Percentiles rank a stretch among this genome's conserved stretches.
Conservation (phyloP, 1,140 invertebrate genomes). For the Bombus cullumanus region DNA sequence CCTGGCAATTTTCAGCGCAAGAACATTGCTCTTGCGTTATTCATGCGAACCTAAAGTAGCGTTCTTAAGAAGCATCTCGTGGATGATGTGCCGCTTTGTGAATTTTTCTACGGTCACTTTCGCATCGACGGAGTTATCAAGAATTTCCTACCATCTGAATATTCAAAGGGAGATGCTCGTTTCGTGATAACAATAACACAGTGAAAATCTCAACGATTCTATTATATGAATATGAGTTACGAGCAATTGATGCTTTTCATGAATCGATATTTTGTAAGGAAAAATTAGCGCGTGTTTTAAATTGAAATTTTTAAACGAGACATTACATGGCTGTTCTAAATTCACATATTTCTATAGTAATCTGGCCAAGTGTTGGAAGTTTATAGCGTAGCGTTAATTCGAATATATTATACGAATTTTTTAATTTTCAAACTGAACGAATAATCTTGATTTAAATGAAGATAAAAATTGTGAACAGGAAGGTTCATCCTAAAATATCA, state of each 20-base stretch:
- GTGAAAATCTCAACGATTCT: background rate
- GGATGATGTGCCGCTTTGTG: background rate
- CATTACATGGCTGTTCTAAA: no score
- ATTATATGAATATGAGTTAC: background rate
- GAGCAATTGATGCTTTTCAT: background rate
- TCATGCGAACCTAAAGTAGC: conserved; percentile 7
- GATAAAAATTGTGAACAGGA: no score
- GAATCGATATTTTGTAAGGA: background rate
- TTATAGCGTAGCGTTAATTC: no score
- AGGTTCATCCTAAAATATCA: no score
- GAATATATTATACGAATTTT: no score
- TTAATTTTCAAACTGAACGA: no score
- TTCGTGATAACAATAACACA: background rate
- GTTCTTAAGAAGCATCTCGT: background rate
- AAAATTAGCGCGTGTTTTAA: no score
- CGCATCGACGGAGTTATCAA: background rate
- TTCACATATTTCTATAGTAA: no score
- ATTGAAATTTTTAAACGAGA: no score
- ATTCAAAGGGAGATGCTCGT: background rate
- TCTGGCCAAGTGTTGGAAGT: no score
- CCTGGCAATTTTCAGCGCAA: conserved; percentile 1
- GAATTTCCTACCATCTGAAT: background rate
- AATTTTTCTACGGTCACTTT: conserved; percentile 11
- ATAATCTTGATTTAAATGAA: no score
- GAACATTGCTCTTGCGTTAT: conserved; percentile 10